phyloP scores from a whole-genome alignment of 2,888 invertebrate species.

The Amaurobius ferox region DNA sequence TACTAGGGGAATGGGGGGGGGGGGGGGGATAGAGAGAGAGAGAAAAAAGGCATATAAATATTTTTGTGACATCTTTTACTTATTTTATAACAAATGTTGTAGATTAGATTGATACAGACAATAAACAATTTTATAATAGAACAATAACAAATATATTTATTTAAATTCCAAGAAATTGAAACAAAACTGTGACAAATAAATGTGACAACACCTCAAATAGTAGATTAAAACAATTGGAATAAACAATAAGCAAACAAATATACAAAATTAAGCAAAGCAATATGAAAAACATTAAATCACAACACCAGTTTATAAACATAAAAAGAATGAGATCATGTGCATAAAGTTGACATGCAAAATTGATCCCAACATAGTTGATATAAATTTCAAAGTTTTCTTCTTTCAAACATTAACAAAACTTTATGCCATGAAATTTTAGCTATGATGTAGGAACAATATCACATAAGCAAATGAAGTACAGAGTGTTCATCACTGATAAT shows the following conservation, averaged over 20 bases:
- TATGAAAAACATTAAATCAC: not conserved
- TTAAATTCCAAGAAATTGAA: too few relatives aligned
- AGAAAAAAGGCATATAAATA: too few relatives aligned
- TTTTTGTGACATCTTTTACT: too few relatives aligned
- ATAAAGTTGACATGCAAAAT: slow-evolving; percentile 19
- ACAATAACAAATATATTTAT: too few relatives aligned
- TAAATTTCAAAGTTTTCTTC: not conserved
- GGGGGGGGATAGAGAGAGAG: too few relatives aligned
- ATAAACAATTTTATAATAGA: too few relatives aligned
- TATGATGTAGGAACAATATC: slow-evolving; percentile 70
- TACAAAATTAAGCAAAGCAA: not conserved
- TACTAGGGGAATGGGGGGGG: too few relatives aligned
- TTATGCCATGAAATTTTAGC: slow-evolving; percentile 32
- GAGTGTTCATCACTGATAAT: not conserved
- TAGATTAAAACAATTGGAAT: not conserved
- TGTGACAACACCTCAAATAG: too few relatives aligned
- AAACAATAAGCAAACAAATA: not conserved
- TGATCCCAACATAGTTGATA: slow-evolving; percentile 13
- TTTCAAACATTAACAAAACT: slow-evolving; percentile 16
- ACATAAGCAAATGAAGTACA: slow-evolving; percentile 64
- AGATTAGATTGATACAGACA: too few relatives aligned
- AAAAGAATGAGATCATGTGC: slow-evolving; percentile 45
- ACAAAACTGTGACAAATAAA: too few relatives aligned
- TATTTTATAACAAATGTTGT: too few relatives aligned
- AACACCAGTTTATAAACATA: slow-evolving; percentile 7